phyloP scores from a whole-genome alignment of 2,888 invertebrate genomes.

The Diarsia rubi region DNA sequence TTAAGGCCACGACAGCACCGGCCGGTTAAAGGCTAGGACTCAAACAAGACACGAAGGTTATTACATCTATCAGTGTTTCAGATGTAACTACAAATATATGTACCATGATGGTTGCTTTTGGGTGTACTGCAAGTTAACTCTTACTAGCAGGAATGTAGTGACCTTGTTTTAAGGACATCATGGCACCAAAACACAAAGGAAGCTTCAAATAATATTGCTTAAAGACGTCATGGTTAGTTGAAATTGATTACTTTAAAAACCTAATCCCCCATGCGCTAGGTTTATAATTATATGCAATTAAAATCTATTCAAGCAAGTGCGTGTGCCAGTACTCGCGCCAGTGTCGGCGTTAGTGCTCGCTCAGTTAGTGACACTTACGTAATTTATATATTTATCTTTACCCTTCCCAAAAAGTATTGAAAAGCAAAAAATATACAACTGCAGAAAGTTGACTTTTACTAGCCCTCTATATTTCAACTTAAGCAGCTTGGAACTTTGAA shows the following conservation, averaged over 20 bases:
- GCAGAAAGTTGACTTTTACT: too few species aligned
- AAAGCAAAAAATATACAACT: too few species aligned
- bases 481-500: too few species aligned
- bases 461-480: too few species aligned
- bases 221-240: not conserved
- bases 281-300: not conserved
- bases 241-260: not conserved
- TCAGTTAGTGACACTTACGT: too few species aligned
- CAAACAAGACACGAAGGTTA: conserved; percentile 13
- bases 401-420: too few species aligned
- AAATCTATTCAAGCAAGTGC: not conserved
- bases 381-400: too few species aligned
- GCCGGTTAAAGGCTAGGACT: not conserved
- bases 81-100: not conserved
- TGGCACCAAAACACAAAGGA: not conserved
- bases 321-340: not conserved
- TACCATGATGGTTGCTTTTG: not conserved
- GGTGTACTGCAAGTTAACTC: not conserved
- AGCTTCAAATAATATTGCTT: not conserved
- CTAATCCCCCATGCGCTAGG: not conserved
- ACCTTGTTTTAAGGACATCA: not conserved
- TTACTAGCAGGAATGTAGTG: not conserved
- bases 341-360: not conserved
- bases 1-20: conserved; percentile 22
- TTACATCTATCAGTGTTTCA: conserved; percentile 16